Conservation (phyloP, 64 coral and sea anemone genomes). For the Actinia tenebrosa region DNA sequence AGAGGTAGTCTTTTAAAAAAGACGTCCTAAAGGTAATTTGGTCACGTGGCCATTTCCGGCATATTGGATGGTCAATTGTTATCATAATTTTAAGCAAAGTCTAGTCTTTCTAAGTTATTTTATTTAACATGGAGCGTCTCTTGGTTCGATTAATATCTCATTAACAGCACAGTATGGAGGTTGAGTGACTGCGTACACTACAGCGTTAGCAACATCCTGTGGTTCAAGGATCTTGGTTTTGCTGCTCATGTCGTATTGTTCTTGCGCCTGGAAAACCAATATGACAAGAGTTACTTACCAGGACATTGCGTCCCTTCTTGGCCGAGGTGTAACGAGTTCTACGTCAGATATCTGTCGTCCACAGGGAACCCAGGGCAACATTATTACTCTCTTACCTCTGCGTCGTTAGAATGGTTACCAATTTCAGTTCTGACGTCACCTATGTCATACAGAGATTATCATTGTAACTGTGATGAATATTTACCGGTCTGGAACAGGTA, state of each 20-base stretch:
- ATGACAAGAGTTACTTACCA: not conserved
- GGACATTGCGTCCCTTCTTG: not conserved
- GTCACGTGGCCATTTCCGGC: not conserved
- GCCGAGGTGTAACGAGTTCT: not conserved
- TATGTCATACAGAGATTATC: not conserved
- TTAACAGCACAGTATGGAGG: conserved; percentile 87
- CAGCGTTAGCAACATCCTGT: conserved; percentile 57
- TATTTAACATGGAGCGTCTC: conserved; percentile 62
- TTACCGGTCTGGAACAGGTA: no score
- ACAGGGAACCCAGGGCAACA: not conserved
- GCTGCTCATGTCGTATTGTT: conserved; percentile 61
- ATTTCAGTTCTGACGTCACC: conserved; percentile 57
- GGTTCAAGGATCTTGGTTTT: conserved; percentile 68
- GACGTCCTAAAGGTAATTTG: no score
- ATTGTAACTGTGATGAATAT: not conserved
- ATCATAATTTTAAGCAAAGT: not conserved
- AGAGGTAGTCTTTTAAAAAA: no score
- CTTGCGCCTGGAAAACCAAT: conserved; percentile 54
- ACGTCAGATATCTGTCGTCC: not conserved
- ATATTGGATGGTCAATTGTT: not conserved
- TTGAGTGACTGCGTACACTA: conserved; percentile 69
- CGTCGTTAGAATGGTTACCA: conserved; percentile 14
- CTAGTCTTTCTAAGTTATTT: not conserved
- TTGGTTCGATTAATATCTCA: conserved; percentile 84
- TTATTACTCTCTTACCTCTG: not conserved